Evolutionary conservation across 2,888 invertebrate species (phyloP).

Genomic region (Andrena flavipes): DNA sequence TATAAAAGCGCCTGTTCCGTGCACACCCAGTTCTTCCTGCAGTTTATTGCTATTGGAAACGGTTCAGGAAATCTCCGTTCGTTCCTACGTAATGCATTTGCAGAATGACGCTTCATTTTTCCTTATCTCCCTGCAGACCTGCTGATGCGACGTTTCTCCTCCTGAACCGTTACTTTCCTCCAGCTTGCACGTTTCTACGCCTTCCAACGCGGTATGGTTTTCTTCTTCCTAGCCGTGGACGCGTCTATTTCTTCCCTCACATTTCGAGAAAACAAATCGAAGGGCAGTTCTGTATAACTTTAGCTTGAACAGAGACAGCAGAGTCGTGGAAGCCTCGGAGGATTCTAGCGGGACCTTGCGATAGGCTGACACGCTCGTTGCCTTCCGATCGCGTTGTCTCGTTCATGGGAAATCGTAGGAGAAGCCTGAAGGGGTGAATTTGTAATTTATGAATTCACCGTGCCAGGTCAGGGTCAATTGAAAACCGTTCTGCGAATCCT

Average conservation of each 20-base stretch:
- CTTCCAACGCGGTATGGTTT: background rate
- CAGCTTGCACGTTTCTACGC: background rate
- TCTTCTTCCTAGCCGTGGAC: background rate
- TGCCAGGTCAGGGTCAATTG: constrained; percentile 9
- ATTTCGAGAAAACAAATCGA: background rate
- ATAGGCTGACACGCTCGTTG: constrained; percentile 1
- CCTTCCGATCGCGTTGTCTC: background rate
- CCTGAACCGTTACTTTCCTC: constrained; percentile 33
- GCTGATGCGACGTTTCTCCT: constrained; percentile 29
- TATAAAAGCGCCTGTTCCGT: constrained; percentile 60
- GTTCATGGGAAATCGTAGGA: constrained; percentile 3
- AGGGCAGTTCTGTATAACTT: background rate
- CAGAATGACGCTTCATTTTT: constrained; percentile 54
- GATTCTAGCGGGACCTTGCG: constrained; percentile 20
- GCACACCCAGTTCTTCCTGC: constrained; percentile 68
- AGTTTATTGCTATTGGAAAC: constrained; percentile 69
- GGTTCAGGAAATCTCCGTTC: constrained; percentile 61
- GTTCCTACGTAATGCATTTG: constrained; percentile 50
- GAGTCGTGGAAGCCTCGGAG: background rate
- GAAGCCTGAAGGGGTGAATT: background rate
- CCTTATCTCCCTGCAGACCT: constrained; percentile 22
- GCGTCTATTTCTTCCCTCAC: background rate
- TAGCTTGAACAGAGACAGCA: background rate
- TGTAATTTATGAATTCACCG: constrained; percentile 25
- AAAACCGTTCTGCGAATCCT: constrained; percentile 1